Evolutionary conservation across 2,888 invertebrate genomes (phyloP), one percentile per base, ranked within the genome.

Genomic region (Perdita meconis): DNA sequence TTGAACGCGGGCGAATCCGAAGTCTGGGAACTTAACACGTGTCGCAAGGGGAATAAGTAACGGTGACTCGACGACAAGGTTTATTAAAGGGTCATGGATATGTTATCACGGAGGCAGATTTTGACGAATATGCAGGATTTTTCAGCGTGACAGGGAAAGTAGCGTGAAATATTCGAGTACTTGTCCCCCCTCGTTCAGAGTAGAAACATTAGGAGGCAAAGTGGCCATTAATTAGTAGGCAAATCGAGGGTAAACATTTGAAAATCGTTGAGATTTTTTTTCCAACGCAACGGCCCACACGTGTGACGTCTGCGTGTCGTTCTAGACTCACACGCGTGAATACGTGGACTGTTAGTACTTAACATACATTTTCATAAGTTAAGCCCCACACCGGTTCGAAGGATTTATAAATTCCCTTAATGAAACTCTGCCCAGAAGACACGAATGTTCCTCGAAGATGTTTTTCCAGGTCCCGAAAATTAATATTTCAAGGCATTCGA

Each of bases 291-390:
- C 47, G 38, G 64, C 2, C 68, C 42, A 47, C 75, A 75, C 53
- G 57, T 24, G 72, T 34, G 67, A 67, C 26, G 50, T 16, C 70
- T 55, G 50, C 59, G 34, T 16, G 67, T 53, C 64, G 38, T 64
- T 73, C 40, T 36, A 16, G 51, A 53, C 51, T 51, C 55, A 50
- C 34, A 53, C 42, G 57, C 38, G 61, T 50, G 47, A 34, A 50
- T 47, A 57, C n/a, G 59, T 36, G 16, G 56, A 55, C 55, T 53
- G 70, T 71, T 72, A 60, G 68, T 79, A 71, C 73, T 83, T 86
- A 79, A 85, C 79, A 78, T 74, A 78, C 65, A 77, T 82, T 83
- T 85, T 82, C 85, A 68, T 78, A 75, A 81, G 76, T 81, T 71
- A 66, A 78, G 42, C 40, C 61, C 63, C 16, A 34, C 30, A 22